Evolutionary conservation across 2,113 vertebrate species (phyloP).

Genomic region (Brachyistius frenatus): DNA sequence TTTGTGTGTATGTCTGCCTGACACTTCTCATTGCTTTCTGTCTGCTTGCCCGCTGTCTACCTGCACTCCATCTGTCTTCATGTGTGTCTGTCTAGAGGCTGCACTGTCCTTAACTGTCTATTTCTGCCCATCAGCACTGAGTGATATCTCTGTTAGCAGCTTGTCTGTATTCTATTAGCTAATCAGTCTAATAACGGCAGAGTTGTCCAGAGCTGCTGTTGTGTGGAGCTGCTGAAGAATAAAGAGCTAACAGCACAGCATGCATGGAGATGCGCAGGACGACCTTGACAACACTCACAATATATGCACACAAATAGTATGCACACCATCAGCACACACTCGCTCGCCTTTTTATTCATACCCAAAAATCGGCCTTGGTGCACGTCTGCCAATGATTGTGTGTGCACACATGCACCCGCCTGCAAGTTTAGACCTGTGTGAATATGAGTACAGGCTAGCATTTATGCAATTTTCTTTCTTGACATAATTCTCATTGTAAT

Average conservation of each 20-base stretch:
- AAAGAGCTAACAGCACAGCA: slow-evolving; percentile 43
- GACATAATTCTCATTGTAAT: slow-evolving; percentile 43
- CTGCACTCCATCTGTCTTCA: slow-evolving; percentile 66
- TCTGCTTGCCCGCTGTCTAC: slow-evolving; percentile 42
- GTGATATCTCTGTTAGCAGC: slow-evolving; percentile 73
- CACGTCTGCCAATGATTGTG: slow-evolving; percentile 5
- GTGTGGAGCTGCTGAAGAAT: slow-evolving; percentile 37
- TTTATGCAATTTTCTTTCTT: slow-evolving; percentile 35
- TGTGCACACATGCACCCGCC: neutral
- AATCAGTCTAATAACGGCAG: slow-evolving; percentile 70
- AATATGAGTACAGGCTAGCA: neutral
- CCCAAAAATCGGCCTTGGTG: slow-evolving; percentile 14
- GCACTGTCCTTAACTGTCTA: slow-evolving; percentile 68
- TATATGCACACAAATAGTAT: slow-evolving; percentile 7
- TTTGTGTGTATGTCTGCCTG: slow-evolving; percentile 50
- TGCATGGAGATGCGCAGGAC: slow-evolving; percentile 13
- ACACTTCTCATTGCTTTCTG: slow-evolving; percentile 38
- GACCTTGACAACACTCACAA: slow-evolving; percentile 62
- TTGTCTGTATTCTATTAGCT: slow-evolving; percentile 68
- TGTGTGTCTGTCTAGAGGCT: slow-evolving; percentile 54
- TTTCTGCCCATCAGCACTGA: slow-evolving; percentile 60
- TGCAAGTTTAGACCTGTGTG: slow-evolving; percentile 13
- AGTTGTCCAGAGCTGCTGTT: slow-evolving; percentile 46
- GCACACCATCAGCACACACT: slow-evolving; percentile 26
- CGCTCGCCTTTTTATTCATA: slow-evolving; percentile 38